A percentile compares a stretch with the other conserved stretches of the same genome.
Evolutionary conservation across 2,888 invertebrate species (phyloP).

Genomic region (Catocala sponsa): DNA sequence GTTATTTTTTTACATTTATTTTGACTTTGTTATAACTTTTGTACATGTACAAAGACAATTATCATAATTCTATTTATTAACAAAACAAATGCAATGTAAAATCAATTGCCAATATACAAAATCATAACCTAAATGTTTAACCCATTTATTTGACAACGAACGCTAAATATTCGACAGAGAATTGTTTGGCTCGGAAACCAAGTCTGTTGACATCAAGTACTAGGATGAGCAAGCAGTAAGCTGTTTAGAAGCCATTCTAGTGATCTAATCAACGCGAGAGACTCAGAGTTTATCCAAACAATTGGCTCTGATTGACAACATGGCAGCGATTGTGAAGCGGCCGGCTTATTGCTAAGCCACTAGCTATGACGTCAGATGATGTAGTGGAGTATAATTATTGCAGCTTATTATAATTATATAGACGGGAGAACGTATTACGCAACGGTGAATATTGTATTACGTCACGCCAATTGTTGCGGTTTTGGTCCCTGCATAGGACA

Average conservation of each 20-base stretch:
- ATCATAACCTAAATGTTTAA: constrained; percentile 16
- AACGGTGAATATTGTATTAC: too few relatives aligned
- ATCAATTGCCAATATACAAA: too few relatives aligned
- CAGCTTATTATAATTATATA: neutral
- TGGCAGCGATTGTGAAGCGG: constrained; percentile 17
- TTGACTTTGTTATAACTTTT: too few relatives aligned
- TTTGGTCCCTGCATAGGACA: too few relatives aligned
- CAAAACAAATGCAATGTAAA: too few relatives aligned
- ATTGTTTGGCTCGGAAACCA: constrained; percentile 42
- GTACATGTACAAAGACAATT: too few relatives aligned
- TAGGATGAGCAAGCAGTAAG: constrained; percentile 34
- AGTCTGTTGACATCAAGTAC: constrained; percentile 30
- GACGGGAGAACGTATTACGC: too few relatives aligned
- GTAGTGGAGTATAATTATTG: constrained; percentile 1
- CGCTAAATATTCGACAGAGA: constrained; percentile 22
- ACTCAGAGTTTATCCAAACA: constrained; percentile 40
- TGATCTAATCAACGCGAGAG: constrained; percentile 42
- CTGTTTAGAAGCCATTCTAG: constrained; percentile 34
- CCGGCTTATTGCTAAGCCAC: constrained; percentile 35
- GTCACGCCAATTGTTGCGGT: too few relatives aligned
- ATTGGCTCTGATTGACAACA: constrained; percentile 49
- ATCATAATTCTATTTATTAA: too few relatives aligned
- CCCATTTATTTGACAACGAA: constrained; percentile 26
- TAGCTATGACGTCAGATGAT: constrained; percentile 15
- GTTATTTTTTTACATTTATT: too few relatives aligned